A percentile compares a stretch with the other conserved stretches of the same genome.
phyloP scores from a whole-genome alignment of 2,113 vertebrate genomes.

The Podocnemis expansa region DNA sequence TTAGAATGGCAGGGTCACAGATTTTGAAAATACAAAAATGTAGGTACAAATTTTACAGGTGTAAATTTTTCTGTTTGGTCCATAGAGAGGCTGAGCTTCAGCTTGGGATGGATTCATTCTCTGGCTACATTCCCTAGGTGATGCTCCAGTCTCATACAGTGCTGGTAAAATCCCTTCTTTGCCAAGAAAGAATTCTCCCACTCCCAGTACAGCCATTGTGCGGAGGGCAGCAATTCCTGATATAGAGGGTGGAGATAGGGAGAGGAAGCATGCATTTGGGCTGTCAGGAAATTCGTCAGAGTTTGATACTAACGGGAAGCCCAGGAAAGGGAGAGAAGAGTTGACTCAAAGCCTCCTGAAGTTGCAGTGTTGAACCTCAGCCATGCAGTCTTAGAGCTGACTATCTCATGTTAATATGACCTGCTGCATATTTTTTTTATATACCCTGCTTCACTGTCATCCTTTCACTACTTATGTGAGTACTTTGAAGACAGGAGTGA shows the following conservation, averaged over 20 bases:
- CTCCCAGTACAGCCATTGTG: not conserved
- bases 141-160: not conserved
- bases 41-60: not conserved
- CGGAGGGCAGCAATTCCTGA: not conserved
- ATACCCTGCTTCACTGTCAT: not conserved
- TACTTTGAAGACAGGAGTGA: not conserved
- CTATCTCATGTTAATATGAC: not conserved
- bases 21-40: not conserved
- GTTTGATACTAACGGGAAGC: not conserved
- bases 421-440: not conserved
- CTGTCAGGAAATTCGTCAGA: not conserved
- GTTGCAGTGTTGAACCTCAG: not conserved
- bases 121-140: fast-evolving
- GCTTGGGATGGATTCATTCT: not conserved
- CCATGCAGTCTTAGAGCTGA: not conserved
- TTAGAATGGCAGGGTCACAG: not conserved
- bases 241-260: fast-evolving
- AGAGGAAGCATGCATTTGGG: not conserved
- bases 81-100: not conserved
- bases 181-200: not conserved
- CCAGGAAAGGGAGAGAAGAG: not conserved
- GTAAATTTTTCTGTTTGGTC: not conserved
- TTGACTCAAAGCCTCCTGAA: not conserved
- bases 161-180: not conserved
- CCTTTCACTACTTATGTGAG: not conserved